phyloP scores from a whole-genome alignment of 2,113 vertebrate species.

The Psittacula cyanocephala region DNA sequence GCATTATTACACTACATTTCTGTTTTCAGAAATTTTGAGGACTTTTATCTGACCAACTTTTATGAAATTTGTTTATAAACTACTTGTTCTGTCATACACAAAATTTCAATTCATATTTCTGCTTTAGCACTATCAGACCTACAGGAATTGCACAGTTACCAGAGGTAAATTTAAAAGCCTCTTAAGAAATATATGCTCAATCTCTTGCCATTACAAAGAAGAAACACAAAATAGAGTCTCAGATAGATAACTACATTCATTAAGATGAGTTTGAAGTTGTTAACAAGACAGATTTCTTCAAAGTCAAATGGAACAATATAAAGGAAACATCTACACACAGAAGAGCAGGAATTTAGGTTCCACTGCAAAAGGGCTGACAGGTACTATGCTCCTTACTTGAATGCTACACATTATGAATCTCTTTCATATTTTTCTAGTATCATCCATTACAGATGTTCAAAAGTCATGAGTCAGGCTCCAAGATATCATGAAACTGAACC shows the following conservation, averaged over 20 bases:
- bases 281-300: neutral
- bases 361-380: neutral
- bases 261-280: neutral
- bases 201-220: neutral
- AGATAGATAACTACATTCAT: neutral
- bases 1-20: neutral
- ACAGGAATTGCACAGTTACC: neutral
- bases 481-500: neutral
- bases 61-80: neutral
- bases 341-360: neutral
- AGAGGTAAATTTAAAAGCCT: neutral
- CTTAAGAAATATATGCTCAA: neutral
- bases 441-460: neutral
- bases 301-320: neutral
- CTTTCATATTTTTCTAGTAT: neutral
- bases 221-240: neutral
- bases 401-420: neutral
- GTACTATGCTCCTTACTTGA: neutral
- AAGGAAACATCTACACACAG: neutral
- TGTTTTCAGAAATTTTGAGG: neutral
- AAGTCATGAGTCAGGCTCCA: neutral
- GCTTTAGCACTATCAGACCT: neutral
- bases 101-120: neutral
- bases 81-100: neutral
- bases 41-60: neutral